phyloP scores from a whole-genome alignment of 2,888 invertebrate genomes.

The Lithophane leautieri region DNA sequence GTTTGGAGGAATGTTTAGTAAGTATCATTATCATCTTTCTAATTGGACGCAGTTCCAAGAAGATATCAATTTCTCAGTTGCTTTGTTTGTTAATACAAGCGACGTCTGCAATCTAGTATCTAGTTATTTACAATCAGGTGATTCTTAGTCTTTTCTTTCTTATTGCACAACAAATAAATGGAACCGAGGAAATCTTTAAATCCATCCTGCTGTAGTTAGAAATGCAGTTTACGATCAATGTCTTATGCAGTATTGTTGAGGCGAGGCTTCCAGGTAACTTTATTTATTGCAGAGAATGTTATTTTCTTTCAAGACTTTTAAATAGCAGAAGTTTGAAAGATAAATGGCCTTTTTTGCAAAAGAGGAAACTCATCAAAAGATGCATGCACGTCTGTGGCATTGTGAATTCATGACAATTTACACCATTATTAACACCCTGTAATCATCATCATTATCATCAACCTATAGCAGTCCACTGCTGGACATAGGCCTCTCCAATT shows the following conservation, averaged over 20 bases:
- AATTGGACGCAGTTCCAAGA: conserved; percentile 15
- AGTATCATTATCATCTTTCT: neutral
- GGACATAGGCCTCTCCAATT: too few species aligned
- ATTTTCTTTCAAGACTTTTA: neutral
- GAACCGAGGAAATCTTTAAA: conserved; percentile 19
- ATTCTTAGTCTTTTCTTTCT: conserved; percentile 13
- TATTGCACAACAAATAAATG: conserved; percentile 18
- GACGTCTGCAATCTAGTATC: conserved; percentile 22
- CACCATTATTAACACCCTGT: neutral
- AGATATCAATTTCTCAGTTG: conserved; percentile 16
- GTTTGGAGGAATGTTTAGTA: neutral
- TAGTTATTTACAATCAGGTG: conserved; percentile 31
- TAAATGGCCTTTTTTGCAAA: neutral
- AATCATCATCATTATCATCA: too few species aligned
- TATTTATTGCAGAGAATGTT: neutral
- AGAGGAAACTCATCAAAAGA: neutral
- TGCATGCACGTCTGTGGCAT: too few species aligned
- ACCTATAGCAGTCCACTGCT: too few species aligned
- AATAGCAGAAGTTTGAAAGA: neutral
- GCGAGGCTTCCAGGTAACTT: conserved; percentile 4
- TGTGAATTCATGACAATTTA: neutral
- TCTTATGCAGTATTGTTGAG: conserved; percentile 14
- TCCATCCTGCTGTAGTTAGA: conserved; percentile 2
- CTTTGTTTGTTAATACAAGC: conserved; percentile 27
- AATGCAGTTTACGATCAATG: conserved; percentile 26